Conservation (phyloP, 2,797 vertebrate species). For the Malurus leucopterus region DNA sequence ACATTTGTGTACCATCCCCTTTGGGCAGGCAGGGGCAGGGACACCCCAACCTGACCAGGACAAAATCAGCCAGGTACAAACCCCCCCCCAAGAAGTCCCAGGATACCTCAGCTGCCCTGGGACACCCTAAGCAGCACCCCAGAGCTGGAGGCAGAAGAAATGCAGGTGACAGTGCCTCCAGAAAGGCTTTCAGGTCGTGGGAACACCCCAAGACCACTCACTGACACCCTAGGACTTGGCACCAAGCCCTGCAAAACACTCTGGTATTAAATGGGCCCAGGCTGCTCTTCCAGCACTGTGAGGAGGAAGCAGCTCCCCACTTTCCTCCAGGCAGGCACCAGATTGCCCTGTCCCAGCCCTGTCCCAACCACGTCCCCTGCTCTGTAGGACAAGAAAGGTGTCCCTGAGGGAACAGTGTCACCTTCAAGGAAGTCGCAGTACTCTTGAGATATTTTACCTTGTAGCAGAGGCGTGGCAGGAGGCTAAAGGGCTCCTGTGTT, state of each 20-base stretch:
- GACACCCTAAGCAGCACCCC: rapidly evolving
- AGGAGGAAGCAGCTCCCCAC: not conserved
- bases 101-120: not conserved
- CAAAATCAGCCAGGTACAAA: not conserved
- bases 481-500: not conserved
- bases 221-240: not conserved
- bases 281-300: not conserved
- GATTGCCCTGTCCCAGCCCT: rapidly evolving
- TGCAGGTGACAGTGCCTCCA: rapidly evolving
- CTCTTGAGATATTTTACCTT: not conserved
- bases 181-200: rapidly evolving
- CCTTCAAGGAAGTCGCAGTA: not conserved
- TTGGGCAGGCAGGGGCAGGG: not conserved
- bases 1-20: not conserved
- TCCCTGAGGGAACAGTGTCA: not conserved
- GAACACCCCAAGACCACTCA: not conserved
- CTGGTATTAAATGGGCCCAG: not conserved
- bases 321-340: not conserved
- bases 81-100: not conserved
- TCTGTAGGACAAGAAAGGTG: rapidly evolving
- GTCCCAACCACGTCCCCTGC: rapidly evolving
- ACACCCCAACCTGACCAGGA: not conserved
- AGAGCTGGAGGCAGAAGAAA: not conserved
- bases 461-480: not conserved
- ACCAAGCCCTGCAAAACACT: not conserved